A percentile compares a stretch with the other conserved stretches of the same genome.
Evolutionary conservation across 1,140 invertebrate species (phyloP).

Genomic region (Lethocerus indicus): DNA sequence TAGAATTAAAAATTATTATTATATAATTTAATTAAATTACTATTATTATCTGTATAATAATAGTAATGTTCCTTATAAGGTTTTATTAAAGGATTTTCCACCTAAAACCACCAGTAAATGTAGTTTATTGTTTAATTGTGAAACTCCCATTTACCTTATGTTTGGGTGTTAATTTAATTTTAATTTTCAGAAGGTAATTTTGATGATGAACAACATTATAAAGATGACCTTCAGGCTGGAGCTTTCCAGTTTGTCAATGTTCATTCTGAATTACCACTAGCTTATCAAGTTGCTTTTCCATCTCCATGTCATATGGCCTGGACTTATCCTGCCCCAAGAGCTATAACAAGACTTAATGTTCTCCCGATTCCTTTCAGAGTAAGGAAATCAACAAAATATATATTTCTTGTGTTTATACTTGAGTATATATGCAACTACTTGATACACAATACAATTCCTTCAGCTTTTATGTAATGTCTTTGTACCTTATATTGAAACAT

Average conservation of each 20-base stretch:
- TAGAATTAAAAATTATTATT: no score
- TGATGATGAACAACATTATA: slow-evolving; percentile 40
- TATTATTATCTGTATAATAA: no score
- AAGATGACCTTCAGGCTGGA: slow-evolving; percentile 66
- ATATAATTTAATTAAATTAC: no score
- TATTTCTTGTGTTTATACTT: background rate
- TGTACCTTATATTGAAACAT: background rate
- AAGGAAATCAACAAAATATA: slow-evolving; percentile 13
- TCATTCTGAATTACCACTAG: slow-evolving; percentile 41
- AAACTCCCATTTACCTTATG: background rate
- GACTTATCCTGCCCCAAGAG: slow-evolving; percentile 66
- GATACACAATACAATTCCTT: no score
- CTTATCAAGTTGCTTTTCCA: slow-evolving; percentile 47
- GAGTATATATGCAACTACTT: no score
- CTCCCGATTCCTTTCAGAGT: slow-evolving; percentile 59
- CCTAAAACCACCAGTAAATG: background rate
- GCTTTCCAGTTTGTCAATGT: slow-evolving; percentile 55
- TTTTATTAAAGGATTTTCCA: no score
- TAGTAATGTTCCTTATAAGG: no score
- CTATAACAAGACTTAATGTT: slow-evolving; percentile 50
- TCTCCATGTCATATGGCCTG: slow-evolving; percentile 51
- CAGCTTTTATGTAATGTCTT: no score
- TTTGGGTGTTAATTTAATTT: background rate
- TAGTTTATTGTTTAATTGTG: background rate
- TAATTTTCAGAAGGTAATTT: background rate